phyloP scores from a whole-genome alignment of 2,113 vertebrate species.

The Marcusenius ussheri region DNA sequence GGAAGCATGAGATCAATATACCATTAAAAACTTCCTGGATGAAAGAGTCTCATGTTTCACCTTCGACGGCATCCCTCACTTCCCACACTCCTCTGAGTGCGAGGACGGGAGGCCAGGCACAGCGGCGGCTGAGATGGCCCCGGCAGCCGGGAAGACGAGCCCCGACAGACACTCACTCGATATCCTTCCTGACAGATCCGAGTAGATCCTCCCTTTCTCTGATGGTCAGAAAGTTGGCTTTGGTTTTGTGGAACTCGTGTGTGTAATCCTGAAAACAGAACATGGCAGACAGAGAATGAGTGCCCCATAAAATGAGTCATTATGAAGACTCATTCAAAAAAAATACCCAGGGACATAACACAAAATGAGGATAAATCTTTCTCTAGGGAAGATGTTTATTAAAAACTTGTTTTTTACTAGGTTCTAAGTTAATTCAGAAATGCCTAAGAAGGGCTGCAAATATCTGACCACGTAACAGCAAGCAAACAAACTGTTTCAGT shows the following conservation, averaged over 20 bases:
- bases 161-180: constrained; percentile 75
- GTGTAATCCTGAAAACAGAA: constrained; percentile 82
- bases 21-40: constrained; percentile 43
- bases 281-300: not conserved
- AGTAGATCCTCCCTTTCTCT: constrained; percentile 90
- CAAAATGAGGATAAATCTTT: not conserved
- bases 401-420: not conserved
- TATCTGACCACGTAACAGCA: not conserved
- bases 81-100: constrained; percentile 1
- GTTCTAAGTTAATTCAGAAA: not conserved
- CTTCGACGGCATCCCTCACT: constrained; percentile 22
- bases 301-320: not conserved
- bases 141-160: not conserved
- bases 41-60: constrained; percentile 32
- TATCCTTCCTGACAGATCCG: constrained; percentile 93
- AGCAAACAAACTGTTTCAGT: not conserved
- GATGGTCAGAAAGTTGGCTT: constrained; percentile 89
- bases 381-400: not conserved
- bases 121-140: not conserved
- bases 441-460: not conserved
- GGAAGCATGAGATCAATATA: constrained; percentile 45
- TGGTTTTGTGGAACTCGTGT: constrained; percentile 97
- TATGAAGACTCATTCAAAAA: not conserved
- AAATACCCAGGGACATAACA: not conserved
- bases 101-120: not conserved